Conservation (phyloP, 2,888 invertebrate species). For the Cheilosia soror region DNA sequence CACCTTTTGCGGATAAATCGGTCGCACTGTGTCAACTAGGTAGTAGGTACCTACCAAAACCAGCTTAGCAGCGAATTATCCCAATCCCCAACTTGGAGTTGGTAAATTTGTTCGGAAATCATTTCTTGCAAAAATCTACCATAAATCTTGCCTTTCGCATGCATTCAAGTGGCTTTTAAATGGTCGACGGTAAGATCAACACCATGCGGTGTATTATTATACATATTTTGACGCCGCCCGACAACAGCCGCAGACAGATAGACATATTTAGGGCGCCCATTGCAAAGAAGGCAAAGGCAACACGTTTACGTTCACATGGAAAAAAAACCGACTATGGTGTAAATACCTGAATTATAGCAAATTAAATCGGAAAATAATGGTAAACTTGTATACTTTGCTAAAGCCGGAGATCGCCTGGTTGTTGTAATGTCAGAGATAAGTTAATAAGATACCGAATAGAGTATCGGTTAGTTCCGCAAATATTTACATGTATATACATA, state of each 20-base stretch:
- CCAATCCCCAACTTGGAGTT: slow-evolving; percentile 39
- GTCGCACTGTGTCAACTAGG: slow-evolving; percentile 24
- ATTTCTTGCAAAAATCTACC: slow-evolving; percentile 60
- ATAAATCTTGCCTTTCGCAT: slow-evolving; percentile 67
- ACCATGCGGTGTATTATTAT: slow-evolving; percentile 68
- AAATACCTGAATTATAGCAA: slow-evolving; percentile 72
- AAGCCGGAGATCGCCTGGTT: slow-evolving; percentile 53
- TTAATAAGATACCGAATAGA: slow-evolving; percentile 48
- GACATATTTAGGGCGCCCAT: slow-evolving; percentile 72
- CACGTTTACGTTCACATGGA: slow-evolving; percentile 32
- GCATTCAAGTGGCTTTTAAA: slow-evolving; percentile 68
- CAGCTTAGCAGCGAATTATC: slow-evolving; percentile 44
- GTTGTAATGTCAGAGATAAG: slow-evolving; percentile 49
- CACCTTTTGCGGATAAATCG: slow-evolving; percentile 65
- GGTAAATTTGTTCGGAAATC: slow-evolving; percentile 71
- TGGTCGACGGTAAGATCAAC: slow-evolving; percentile 67
- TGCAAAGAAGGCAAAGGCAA: slow-evolving; percentile 43
- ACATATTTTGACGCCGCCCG: slow-evolving; percentile 63
- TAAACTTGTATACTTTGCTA: slow-evolving; percentile 57
- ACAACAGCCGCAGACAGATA: slow-evolving; percentile 55
- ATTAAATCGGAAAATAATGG: slow-evolving; percentile 68
- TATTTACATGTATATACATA: no score
- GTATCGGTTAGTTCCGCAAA: slow-evolving; percentile 11
- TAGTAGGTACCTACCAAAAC: slow-evolving; percentile 3
- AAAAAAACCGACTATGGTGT: slow-evolving; percentile 28